Evolutionary conservation across 2,888 invertebrate species (phyloP).

Genomic region (Geophilus truncorum): DNA sequence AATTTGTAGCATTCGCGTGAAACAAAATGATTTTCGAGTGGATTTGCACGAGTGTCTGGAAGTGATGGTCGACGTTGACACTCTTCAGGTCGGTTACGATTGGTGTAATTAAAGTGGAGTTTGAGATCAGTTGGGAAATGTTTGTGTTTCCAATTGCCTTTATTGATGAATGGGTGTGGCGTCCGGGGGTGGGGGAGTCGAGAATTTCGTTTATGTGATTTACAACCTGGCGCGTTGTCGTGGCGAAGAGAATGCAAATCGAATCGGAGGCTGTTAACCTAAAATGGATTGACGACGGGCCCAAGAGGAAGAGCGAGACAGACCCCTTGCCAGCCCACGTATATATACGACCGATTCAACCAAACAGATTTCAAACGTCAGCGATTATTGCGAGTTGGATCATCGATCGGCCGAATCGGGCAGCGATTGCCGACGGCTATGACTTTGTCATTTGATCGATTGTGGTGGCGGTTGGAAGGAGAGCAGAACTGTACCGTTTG

Average conservation of each 20-base stretch:
- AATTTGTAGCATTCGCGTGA: neutral
- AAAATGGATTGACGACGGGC: conserved; percentile 17
- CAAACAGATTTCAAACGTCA: conserved; percentile 25
- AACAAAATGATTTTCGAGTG: too few species aligned
- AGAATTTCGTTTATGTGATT: conserved; percentile 13
- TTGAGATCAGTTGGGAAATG: neutral
- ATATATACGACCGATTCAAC: neutral
- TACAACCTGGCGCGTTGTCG: conserved; percentile 21
- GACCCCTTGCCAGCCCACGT: neutral
- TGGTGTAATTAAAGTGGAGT: conserved; percentile 25
- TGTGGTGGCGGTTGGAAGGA: too few species aligned
- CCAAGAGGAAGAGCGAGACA: conserved; percentile 27
- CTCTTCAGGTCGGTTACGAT: neutral
- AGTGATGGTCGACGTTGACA: neutral
- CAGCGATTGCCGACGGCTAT: neutral
- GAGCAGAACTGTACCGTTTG: neutral
- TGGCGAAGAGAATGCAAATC: conserved; percentile 27
- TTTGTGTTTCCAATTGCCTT: conserved; percentile 27
- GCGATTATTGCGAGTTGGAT: conserved; percentile 7
- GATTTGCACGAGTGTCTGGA: neutral
- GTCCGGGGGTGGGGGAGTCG: neutral
- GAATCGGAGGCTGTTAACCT: conserved; percentile 27
- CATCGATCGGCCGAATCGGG: neutral
- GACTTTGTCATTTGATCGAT: neutral
- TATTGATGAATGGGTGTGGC: conserved; percentile 24